Conservation (phyloP, 53 echinoderm and acorn worm species). For the Paelopatides confundens region DNA sequence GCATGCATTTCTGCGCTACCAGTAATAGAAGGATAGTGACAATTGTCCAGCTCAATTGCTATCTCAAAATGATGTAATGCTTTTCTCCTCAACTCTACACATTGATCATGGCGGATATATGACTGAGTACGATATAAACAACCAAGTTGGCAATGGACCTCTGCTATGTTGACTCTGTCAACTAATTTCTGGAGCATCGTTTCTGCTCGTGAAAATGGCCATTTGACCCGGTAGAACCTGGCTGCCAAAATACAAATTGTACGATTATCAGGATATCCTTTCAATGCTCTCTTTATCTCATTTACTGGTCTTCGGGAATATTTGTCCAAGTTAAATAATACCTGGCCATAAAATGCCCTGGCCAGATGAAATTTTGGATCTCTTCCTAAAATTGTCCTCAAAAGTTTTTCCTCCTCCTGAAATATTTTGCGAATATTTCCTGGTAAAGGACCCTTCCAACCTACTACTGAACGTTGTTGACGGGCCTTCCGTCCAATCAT, state of each 20-base stretch:
- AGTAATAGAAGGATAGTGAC: constrained; percentile 1
- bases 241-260: constrained; percentile 1
- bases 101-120: neutral
- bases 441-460: neutral
- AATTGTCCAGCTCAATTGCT: neutral
- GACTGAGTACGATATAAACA: neutral
- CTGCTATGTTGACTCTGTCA: neutral
- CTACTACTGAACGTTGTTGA: neutral
- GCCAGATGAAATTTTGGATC: constrained; percentile 9
- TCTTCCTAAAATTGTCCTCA: neutral
- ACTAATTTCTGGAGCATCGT: neutral
- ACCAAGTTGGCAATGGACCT: constrained; percentile 5
- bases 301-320: neutral
- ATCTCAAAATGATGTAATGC: neutral
- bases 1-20: constrained; percentile 6
- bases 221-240: neutral
- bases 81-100: neutral
- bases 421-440: neutral
- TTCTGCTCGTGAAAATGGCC: neutral
- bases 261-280: neutral
- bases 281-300: neutral
- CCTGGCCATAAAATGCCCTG: constrained; percentile 30
- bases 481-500: constrained; percentile 34
- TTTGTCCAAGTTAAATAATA: neutral
- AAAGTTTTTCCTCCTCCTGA: neutral